These are phyloP conservation scores for Coreoperca whiteheadi DNA, from an alignment of 2,113 vertebrate species.

Conservation along the genomic window DNA sequence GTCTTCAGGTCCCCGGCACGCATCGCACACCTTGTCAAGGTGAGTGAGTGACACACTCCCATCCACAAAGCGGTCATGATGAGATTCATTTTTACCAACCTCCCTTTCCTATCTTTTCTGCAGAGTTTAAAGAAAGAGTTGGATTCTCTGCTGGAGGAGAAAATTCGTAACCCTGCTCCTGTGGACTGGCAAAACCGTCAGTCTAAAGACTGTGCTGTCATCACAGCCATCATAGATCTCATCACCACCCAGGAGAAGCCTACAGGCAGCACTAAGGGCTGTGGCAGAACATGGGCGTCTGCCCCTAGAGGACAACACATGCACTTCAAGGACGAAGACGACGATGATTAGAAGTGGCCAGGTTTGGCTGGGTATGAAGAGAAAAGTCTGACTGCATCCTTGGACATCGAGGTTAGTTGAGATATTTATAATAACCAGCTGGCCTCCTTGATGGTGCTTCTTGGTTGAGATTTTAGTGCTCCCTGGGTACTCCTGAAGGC, in stretches of 20 bases:
- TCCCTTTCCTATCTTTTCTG: background rate
- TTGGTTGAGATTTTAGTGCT: conserved; percentile 18
- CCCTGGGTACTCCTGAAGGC: conserved; percentile 8
- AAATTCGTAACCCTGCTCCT: conserved; percentile 92
- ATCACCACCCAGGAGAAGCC: conserved; percentile 94
- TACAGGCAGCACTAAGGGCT: conserved; percentile 21
- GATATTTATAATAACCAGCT: conserved; percentile 46
- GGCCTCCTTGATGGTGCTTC: conserved; percentile 14
- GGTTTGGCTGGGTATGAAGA: background rate
- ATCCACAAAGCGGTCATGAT: background rate
- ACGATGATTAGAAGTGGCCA: conserved; percentile 76
- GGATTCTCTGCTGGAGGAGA: conserved; percentile 92
- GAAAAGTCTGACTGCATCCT: conserved; percentile 10
- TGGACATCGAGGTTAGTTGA: conserved; percentile 20
- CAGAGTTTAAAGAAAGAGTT: conserved; percentile 93
- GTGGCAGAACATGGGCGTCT: conserved; percentile 72
- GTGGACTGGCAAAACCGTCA: conserved; percentile 91
- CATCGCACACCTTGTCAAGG: conserved; percentile 96
- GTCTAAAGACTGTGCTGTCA: conserved; percentile 93
- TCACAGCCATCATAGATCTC: conserved; percentile 95
- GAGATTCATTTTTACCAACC: background rate
- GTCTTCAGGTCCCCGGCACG: conserved; percentile 95
- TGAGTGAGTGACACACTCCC: conserved; percentile 49
- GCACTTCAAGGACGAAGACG: conserved; percentile 79
- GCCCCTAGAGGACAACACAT: conserved; percentile 72